Percentiles rank a stretch among this genome's conserved stretches.
phyloP scores from a whole-genome alignment of 2,797 vertebrate species.

The Urosaurus nigricauda region DNA sequence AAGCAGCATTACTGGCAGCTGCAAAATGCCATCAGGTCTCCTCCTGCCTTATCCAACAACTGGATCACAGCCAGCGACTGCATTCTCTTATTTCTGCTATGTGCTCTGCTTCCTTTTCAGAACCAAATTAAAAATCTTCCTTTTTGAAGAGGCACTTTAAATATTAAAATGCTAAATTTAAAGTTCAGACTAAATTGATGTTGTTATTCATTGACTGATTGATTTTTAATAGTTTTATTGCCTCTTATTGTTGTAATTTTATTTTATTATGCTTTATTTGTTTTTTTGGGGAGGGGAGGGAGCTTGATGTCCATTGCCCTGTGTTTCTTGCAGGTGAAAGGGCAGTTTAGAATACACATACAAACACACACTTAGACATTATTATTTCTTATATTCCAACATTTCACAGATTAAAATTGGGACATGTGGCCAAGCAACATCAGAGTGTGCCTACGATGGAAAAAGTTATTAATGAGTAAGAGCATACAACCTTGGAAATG shows the following conservation, averaged over 20 bases:
- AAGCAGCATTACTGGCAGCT: constrained; percentile 9
- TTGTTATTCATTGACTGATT: not conserved
- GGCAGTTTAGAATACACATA: not conserved
- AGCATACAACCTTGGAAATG: no score
- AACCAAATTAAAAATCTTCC: not conserved
- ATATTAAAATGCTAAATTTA: not conserved
- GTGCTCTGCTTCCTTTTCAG: not conserved
- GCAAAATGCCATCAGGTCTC: not conserved
- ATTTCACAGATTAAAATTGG: no score
- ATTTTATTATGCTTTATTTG: not conserved
- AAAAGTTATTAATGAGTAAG: no score
- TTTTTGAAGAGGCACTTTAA: not conserved
- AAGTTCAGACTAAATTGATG: not conserved
- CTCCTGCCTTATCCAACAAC: constrained; percentile 8
- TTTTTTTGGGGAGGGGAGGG: not conserved
- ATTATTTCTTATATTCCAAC: no score
- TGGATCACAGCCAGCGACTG: constrained; percentile 41
- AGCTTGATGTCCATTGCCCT: not conserved
- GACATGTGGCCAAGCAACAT: no score
- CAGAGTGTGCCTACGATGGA: no score
- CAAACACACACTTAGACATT: no score
- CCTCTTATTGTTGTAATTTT: not conserved
- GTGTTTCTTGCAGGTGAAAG: not conserved
- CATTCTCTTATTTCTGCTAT: constrained; percentile 51
- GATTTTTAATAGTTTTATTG: not conserved